Evolutionary conservation across 1,140 invertebrate species (phyloP).

Genomic region (Drosophila pachea): DNA sequence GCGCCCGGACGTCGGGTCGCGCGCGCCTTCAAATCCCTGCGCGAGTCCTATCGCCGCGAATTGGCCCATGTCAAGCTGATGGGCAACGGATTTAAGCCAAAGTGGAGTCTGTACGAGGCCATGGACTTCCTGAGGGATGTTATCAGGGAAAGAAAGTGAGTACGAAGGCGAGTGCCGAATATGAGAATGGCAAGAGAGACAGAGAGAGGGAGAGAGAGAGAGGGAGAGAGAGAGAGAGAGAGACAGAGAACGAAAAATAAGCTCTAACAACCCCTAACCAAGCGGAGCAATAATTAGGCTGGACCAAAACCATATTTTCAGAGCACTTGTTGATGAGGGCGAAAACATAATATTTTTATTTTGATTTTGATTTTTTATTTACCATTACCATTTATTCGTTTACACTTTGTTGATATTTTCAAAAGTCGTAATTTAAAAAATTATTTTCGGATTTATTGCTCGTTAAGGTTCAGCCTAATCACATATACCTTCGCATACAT

Average conservation of each 20-base stretch:
- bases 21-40: slow-evolving; percentile 71
- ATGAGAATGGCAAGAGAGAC: background rate
- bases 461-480: slow-evolving; percentile 16
- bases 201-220: too few relatives aligned
- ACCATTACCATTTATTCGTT: too few relatives aligned
- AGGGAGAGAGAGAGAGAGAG: too few relatives aligned
- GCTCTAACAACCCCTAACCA: background rate
- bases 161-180: slow-evolving; percentile 19
- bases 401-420: too few relatives aligned
- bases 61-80: slow-evolving; percentile 74
- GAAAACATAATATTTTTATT: background rate
- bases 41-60: slow-evolving; percentile 77
- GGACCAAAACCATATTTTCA: slow-evolving; percentile 6
- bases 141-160: slow-evolving; percentile 76
- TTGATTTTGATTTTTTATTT: background rate
- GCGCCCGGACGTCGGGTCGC: slow-evolving; percentile 73
- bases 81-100: slow-evolving; percentile 74
- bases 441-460: background rate
- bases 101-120: slow-evolving; percentile 74
- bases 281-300: slow-evolving; percentile 10
- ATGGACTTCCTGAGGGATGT: slow-evolving; percentile 76
- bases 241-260: background rate
- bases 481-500: background rate
- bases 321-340: background rate
- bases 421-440: background rate